Evolutionary conservation across 2,888 invertebrate species (phyloP).

Genomic region (Lochmaea capreae): DNA sequence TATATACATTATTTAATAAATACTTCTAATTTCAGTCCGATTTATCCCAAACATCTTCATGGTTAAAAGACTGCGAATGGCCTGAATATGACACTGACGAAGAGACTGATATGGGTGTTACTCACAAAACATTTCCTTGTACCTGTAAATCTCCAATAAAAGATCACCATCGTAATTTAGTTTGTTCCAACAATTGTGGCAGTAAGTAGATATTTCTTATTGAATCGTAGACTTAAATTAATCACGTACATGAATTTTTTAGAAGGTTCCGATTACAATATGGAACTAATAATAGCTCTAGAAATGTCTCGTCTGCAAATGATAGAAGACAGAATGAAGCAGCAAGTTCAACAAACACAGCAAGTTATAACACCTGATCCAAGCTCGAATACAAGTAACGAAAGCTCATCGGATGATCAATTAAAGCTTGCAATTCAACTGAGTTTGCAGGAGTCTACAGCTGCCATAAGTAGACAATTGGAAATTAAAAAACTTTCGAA

Average conservation of each 20-base stretch:
- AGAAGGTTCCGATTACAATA: conserved; percentile 67
- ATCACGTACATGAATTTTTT: conserved; percentile 15
- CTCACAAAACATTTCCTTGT: conserved; percentile 54
- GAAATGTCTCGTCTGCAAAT: conserved; percentile 78
- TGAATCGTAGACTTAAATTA: neutral
- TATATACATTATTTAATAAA: too few relatives aligned
- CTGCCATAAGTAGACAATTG: conserved; percentile 51
- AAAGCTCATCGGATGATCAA: conserved; percentile 65
- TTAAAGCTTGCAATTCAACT: conserved; percentile 68
- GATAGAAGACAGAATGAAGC: conserved; percentile 71
- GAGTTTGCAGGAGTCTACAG: conserved; percentile 66
- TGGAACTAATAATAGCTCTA: conserved; percentile 74
- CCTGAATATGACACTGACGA: conserved; percentile 71
- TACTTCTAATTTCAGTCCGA: conserved; percentile 57
- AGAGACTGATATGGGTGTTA: conserved; percentile 55
- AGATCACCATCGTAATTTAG: conserved; percentile 70
- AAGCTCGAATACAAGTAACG: conserved; percentile 62
- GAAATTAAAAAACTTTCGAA: conserved; percentile 36
- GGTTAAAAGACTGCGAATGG: conserved; percentile 71
- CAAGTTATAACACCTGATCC: conserved; percentile 57
- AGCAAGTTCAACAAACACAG: conserved; percentile 58
- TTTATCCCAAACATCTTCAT: conserved; percentile 66
- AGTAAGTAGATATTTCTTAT: conserved; percentile 52
- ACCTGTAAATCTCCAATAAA: conserved; percentile 55
- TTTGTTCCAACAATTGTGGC: conserved; percentile 63